Base-by-base conservation (phyloP, 2,797 vertebrate genomes). In the Percopsis omiscomaycus region DNA sequence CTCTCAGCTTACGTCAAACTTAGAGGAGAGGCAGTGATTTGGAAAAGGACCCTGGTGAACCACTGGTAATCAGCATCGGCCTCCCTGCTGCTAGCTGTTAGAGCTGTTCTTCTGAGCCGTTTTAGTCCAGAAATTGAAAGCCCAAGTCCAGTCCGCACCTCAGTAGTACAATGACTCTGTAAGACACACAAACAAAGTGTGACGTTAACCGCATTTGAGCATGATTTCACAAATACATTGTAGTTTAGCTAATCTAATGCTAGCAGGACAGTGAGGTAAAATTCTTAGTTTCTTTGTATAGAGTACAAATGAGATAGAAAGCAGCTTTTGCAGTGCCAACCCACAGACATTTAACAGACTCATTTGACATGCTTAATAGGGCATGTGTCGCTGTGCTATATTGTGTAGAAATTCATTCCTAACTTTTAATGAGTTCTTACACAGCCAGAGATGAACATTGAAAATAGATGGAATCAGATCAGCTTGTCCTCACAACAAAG, bases 121-220 rank as follows among this genome's bases (percentile, higher is more conserved):
- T 69, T 49, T 73, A 72, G 42, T 68, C 67, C 72, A 68, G 59
- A 66, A 66, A 37, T 29, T 64, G 51, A 62, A 55, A 42, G 27
- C 32, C 61, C 22, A 57, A 66, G 68, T 76, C 64, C 14, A 72
- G 71, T 76, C 59, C 69, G 58, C 59, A 61, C 64, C 65, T 68
- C 55, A 59, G 27, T 69, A 27, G 64, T 55, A 63, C 66, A 78
- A 66, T 16, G 75, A 44, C 66, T 86, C 94, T 96, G 84, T 76
- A 92, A 91, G 75, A 78, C 30, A 91, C 59, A 93, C 54, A 14
- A 79, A 27, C 54, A 14, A 79, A 27, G 15, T n/a, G n/a, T 74
- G 46, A 59, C 55, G 55, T 86, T 69, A 80, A 61, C 68, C 27
- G 13, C 3, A 32, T 64, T 50, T 63, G 27, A 69, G 58, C 0